Evolutionary conservation across 2,797 vertebrate genomes (phyloP), one percentile per base, ranked within the genome.

Genomic region (Sternotherus odoratus): DNA sequence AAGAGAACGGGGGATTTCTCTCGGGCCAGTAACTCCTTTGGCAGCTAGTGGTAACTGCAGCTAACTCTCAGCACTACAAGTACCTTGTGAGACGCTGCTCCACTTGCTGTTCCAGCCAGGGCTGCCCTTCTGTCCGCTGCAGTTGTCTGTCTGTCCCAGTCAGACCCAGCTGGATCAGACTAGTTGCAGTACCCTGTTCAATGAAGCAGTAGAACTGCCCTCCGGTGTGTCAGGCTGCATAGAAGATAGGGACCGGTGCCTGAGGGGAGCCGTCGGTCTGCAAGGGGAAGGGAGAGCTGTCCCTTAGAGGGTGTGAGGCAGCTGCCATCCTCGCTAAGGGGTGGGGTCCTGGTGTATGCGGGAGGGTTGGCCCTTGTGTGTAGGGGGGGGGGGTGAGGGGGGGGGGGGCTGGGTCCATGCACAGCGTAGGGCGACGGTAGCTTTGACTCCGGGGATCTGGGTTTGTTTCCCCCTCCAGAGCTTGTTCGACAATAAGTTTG

Each of bases 401-500:
- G 30, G 57, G 57, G 23, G 1, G 9, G 9, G n/a, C 30, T 1
- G 50, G 50, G 53, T 23, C 26, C 26, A 5, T 5, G 69, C 24
- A 36, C 36, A 26, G 36, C 3, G 39, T 72, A 5, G 39, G 53
- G 53, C 19, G 15, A n/a, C 15, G 12, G 57, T 33, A 60, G 28
- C 6, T 57, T 21, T 97, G 30, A 94, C 77, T 13, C 53, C 48
- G n/a, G 33, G 5, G 88, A 82, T 5, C 0, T 57, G 57, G 81
- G 48, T 82, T 69, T 66, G 5, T 80, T 78, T 96, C 53, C 87
- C 82, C 79, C 51, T 48, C 0, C 95, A 99, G 99, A 98, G 93
- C 89, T 97, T 98, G 11, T 97, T 98, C 89, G 99, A 99, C 97
- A 99, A 98, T 87, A 99, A 99, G 95, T 99, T 99, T 51, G 99